phyloP scores from a whole-genome alignment of 1,140 invertebrate genomes.

The Yoshiicerus persimilis region DNA sequence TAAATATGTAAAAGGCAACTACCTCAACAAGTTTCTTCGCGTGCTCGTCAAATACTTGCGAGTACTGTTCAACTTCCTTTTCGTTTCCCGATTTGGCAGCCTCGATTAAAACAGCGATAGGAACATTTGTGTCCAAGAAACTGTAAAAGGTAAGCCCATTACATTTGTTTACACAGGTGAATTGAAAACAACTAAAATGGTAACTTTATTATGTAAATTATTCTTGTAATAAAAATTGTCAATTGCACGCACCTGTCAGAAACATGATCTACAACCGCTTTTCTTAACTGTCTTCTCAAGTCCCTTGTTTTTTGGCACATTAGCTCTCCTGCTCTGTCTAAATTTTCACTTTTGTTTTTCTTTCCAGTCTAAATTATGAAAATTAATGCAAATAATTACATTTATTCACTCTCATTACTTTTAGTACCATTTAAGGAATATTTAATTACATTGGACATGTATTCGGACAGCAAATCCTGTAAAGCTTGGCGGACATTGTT shows the following conservation, averaged over 20 bases:
- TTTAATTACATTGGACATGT: constrained; percentile 60
- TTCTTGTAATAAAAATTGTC: background rate
- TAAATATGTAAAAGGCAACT: background rate
- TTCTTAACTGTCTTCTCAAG: constrained; percentile 63
- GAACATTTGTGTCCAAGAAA: constrained; percentile 67
- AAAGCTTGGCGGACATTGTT: constrained; percentile 68
- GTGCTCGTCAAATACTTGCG: constrained; percentile 61
- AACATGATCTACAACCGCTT: constrained; percentile 70
- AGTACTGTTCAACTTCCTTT: constrained; percentile 56
- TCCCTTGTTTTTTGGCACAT: constrained; percentile 64
- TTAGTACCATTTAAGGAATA: background rate
- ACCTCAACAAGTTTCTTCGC: constrained; percentile 66
- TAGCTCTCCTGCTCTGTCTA: constrained; percentile 63
- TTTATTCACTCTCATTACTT: background rate
- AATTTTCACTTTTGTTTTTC: constrained; percentile 58
- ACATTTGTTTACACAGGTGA: background rate
- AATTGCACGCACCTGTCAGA: constrained; percentile 56
- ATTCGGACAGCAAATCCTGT: constrained; percentile 66
- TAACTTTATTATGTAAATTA: background rate
- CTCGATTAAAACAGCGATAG: constrained; percentile 64
- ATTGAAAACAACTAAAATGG: background rate
- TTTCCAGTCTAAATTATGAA: constrained; percentile 56
- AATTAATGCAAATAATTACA: background rate
- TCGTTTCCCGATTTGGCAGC: constrained; percentile 64
- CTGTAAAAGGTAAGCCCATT: constrained; percentile 49